These are phyloP conservation scores for Menidia menidia DNA, from an alignment of 2,797 vertebrate species.

Conservation along the genomic window DNA sequence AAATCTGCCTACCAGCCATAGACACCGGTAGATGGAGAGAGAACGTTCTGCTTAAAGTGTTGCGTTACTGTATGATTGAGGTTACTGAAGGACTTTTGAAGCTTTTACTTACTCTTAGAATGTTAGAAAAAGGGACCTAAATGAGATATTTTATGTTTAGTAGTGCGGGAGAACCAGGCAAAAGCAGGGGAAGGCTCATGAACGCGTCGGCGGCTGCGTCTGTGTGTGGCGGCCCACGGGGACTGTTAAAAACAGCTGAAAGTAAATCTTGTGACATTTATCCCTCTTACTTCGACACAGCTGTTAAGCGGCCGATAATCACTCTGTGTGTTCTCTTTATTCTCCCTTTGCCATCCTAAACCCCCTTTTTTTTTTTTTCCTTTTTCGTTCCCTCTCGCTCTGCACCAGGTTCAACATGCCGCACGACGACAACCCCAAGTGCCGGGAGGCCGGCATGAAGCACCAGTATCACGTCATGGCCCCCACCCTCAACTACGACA, in stretches of 20 bases:
- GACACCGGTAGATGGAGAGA: conserved; percentile 24
- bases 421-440: conserved; percentile 96
- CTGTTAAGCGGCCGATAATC: conserved; percentile 56
- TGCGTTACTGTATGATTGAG: background rate
- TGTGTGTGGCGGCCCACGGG: conserved; percentile 27
- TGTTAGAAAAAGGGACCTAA: background rate
- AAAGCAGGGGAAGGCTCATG: background rate
- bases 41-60: conserved; percentile 20
- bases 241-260: conserved; percentile 42
- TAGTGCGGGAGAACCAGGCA: conserved; percentile 6
- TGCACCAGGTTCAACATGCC: conserved; percentile 93
- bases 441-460: conserved; percentile 91
- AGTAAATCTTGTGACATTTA: conserved; percentile 69
- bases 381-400: background rate
- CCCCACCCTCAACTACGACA: conserved; percentile 94
- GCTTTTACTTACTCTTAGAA: background rate
- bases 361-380: background rate
- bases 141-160: conserved; percentile 1
- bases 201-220: conserved; percentile 3
- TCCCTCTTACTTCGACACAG: conserved; percentile 52
- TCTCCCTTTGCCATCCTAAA: conserved; percentile 18
- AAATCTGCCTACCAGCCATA: conserved; percentile 3
- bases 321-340: conserved; percentile 52
- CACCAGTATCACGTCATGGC: conserved; percentile 97
- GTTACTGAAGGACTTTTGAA: conserved; percentile 17